Conservation (phyloP, 2,113 vertebrate species). For the Isichthys henryi region DNA sequence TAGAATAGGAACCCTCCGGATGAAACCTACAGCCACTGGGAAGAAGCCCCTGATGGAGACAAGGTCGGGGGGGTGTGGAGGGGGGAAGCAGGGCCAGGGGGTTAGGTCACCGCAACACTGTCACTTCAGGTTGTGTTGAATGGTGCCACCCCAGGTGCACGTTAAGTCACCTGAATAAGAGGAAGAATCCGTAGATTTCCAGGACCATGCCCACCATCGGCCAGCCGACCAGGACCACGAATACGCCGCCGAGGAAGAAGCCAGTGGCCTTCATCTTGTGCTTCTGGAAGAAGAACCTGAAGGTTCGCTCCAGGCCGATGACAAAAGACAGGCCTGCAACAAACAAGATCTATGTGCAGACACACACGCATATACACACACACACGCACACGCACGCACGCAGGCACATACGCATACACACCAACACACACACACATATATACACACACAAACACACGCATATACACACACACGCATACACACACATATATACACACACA, state of each 20-base stretch:
- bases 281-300: conserved; percentile 97
- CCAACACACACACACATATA: background rate
- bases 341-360: conserved; percentile 79
- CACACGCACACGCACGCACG: background rate
- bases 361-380: background rate
- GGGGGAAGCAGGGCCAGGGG: background rate
- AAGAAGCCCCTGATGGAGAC: conserved; percentile 82
- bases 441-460: too few relatives aligned
- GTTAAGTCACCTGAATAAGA: conserved; percentile 79
- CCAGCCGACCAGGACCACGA: conserved; percentile 92
- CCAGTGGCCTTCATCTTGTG: conserved; percentile 94
- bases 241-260: conserved; percentile 93
- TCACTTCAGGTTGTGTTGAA: too few relatives aligned
- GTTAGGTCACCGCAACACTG: background rate
- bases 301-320: conserved; percentile 92
- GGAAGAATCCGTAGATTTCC: conserved; percentile 94
- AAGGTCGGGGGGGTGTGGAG: background rate
- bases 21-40: conserved; percentile 89
- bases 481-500: background rate
- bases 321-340: conserved; percentile 92
- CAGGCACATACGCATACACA: background rate
- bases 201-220: conserved; percentile 90
- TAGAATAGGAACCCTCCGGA: conserved; percentile 90
- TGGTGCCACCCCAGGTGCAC: background rate
- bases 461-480: too few relatives aligned